A percentile compares a stretch with the other conserved stretches of the same genome.
Conservation (phyloP, 2,888 invertebrate genomes). For the Protula sp. region DNA sequence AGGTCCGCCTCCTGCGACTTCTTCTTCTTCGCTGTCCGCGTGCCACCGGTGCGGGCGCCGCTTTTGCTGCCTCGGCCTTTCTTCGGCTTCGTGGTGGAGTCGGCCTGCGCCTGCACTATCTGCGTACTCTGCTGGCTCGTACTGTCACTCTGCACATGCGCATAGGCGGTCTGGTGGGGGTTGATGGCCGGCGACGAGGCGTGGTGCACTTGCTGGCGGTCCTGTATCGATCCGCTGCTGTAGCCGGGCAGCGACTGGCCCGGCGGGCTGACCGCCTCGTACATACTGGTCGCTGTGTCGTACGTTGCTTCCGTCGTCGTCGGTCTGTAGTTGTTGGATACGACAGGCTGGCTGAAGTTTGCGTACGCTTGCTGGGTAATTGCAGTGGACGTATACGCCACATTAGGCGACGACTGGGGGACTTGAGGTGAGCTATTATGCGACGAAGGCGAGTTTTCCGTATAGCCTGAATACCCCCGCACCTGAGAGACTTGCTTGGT, state of each 20-base stretch:
- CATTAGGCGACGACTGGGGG: neutral
- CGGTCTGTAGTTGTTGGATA: neutral
- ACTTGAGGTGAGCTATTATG: neutral
- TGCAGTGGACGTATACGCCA: neutral
- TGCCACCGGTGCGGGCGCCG: conserved; percentile 24
- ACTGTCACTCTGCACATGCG: neutral
- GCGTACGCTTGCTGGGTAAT: neutral
- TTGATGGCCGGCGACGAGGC: neutral
- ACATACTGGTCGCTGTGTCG: neutral
- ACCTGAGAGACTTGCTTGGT: neutral
- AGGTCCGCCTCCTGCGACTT: neutral
- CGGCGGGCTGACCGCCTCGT: neutral
- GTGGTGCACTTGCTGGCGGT: neutral
- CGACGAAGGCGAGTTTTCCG: neutral
- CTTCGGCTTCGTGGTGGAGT: conserved; percentile 47
- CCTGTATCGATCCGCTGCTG: neutral
- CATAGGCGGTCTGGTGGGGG: neutral
- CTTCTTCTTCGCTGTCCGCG: neutral
- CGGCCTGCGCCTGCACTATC: conserved; percentile 43
- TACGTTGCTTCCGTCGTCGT: neutral
- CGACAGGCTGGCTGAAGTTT: neutral
- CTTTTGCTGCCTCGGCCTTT: conserved; percentile 30
- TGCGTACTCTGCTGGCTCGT: neutral
- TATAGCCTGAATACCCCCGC: neutral
- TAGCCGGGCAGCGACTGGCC: neutral